phyloP scores from a whole-genome alignment of 2,888 invertebrate species.

The Apeira syringaria region DNA sequence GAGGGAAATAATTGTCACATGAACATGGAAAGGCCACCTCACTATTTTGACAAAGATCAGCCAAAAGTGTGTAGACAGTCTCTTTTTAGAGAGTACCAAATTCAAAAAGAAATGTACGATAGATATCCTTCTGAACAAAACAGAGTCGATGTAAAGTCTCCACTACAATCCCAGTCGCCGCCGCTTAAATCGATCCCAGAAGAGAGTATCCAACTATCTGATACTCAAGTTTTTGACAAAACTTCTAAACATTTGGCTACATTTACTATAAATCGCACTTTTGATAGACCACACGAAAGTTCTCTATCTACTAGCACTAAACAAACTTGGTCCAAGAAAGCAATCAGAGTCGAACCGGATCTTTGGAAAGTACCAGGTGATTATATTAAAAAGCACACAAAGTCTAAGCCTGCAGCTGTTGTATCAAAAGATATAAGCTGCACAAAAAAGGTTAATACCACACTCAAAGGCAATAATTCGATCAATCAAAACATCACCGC shows the following conservation, averaged over 20 bases:
- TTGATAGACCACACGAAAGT: slow-evolving; percentile 53
- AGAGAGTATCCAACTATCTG: slow-evolving; percentile 65
- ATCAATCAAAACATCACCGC: slow-evolving; percentile 64
- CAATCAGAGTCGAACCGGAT: slow-evolving; percentile 58
- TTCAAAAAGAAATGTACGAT: slow-evolving; percentile 48
- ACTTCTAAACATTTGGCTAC: slow-evolving; percentile 59
- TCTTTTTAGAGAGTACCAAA: slow-evolving; percentile 64
- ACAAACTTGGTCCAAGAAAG: slow-evolving; percentile 70
- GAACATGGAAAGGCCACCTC: slow-evolving; percentile 49
- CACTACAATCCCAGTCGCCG: slow-evolving; percentile 65
- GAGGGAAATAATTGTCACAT: slow-evolving; percentile 50
- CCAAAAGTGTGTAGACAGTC: slow-evolving; percentile 66
- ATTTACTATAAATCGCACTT: slow-evolving; percentile 72
- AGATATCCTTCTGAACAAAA: slow-evolving; percentile 59
- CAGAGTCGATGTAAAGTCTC: slow-evolving; percentile 53
- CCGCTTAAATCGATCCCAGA: slow-evolving; percentile 77
- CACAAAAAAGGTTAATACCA: slow-evolving; percentile 44
- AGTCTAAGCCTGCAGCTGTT: slow-evolving; percentile 41
- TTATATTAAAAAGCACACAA: slow-evolving; percentile 48
- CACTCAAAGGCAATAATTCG: slow-evolving; percentile 67
- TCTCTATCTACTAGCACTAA: slow-evolving; percentile 42
- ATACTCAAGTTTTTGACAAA: slow-evolving; percentile 58
- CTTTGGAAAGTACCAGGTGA: slow-evolving; percentile 66
- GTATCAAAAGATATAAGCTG: slow-evolving; percentile 46
- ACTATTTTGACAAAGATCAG: slow-evolving; percentile 49